Conservation (phyloP, 2,888 invertebrate species). For the Drosophila mimica region DNA sequence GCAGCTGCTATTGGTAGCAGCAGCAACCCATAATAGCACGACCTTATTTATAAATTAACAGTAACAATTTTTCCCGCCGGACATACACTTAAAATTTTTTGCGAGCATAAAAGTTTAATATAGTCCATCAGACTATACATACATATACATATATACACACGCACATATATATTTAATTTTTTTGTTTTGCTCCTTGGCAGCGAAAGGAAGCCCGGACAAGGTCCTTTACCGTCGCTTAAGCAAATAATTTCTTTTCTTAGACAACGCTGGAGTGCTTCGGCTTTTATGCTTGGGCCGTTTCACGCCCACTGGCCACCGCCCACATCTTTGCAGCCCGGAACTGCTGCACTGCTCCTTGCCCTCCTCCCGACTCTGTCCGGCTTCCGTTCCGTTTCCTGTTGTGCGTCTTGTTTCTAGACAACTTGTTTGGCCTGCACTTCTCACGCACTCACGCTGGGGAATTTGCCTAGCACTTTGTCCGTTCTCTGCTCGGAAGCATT, state of each 20-base stretch:
- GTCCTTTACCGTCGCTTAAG: conserved; percentile 74
- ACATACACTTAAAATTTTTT: conserved; percentile 76
- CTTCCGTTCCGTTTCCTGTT: conserved; percentile 57
- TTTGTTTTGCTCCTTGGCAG: conserved; percentile 23
- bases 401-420: conserved; percentile 65
- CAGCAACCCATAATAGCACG: conserved; percentile 46
- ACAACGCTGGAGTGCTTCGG: conserved; percentile 44
- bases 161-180: conserved; percentile 1
- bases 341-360: conserved; percentile 27
- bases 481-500: conserved; percentile 15
- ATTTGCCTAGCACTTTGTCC: conserved; percentile 62
- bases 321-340: conserved; percentile 24
- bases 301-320: conserved; percentile 28
- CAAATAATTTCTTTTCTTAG: conserved; percentile 76
- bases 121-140: conserved; percentile 23
- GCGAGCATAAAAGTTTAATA: conserved; percentile 68
- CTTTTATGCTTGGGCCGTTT: conserved; percentile 59
- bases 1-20: conserved; percentile 32
- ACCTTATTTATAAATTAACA: conserved; percentile 80
- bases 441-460: conserved; percentile 61
- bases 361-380: not conserved
- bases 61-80: conserved; percentile 76
- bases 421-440: conserved; percentile 73
- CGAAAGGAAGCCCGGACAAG: conserved; percentile 59
- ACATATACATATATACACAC: conserved; percentile 10